Base-by-base conservation (phyloP, 2,113 vertebrate species). In the Aix galericulata region DNA sequence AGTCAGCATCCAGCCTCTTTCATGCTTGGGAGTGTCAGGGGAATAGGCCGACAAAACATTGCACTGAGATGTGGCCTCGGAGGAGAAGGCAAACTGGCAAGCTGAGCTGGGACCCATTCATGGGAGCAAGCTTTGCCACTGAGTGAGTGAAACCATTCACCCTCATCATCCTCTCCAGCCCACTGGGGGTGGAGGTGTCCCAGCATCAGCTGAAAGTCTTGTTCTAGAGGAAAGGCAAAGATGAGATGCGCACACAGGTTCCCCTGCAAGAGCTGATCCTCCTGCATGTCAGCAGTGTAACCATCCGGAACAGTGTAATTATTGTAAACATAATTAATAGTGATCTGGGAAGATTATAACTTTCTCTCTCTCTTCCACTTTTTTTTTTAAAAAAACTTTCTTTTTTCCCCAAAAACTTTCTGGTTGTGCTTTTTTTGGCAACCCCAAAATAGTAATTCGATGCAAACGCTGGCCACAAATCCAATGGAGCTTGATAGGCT, bases 311-410 rank as follows among this genome's bases (percentile, higher is more conserved):
- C 86, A 72, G 73, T 76, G 71, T 86, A 95, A 82, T 96, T 95
- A 94, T 96, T 67, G 46, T 82, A 95, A 85, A 93, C 89, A 74
- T 91, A 96, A 96, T 97, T 97, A 95, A 96, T 96, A 84, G 92
- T 91, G 95, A 97, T 96, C 88, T 94, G 96, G 95, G 75, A 88
- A 96, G 95, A 97, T 96, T 91, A 94, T 95, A 97, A 94, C 86
- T 73, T 95, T 95, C 89, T 90, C 78, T 86, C 78, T 86, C 38
- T 84, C 94, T 89, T 55, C 62, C 62, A 40, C 66, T 91, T 94
- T 75, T 88, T 94, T 46, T 79, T 18, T 18, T 44, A 17, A 38
- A n/a, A n/a, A n/a, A n/a, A 38, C 36, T 74, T 32, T 34, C 13
- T 74, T 32, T 34, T 50, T 53, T 22, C 27, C 27, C 29, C 90